Evolutionary conservation across 2,888 invertebrate species (phyloP).

Genomic region (Andricus quercusramuli): DNA sequence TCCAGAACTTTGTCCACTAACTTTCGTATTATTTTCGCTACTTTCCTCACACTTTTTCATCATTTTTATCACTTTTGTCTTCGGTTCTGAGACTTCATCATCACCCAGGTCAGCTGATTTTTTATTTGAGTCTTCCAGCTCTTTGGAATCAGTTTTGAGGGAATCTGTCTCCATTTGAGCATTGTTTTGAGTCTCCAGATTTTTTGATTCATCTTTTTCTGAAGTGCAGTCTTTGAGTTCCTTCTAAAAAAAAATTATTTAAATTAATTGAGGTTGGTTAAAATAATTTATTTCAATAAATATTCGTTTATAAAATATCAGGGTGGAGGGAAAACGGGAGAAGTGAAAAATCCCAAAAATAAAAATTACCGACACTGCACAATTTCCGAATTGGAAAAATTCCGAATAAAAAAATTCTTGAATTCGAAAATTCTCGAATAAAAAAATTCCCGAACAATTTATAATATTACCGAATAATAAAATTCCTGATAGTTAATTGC

Average conservation of each 20-base stretch:
- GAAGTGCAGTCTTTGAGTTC: neutral
- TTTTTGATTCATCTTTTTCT: neutral
- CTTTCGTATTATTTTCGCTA: neutral
- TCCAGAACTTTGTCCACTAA: slow-evolving; percentile 2
- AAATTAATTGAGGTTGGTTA: neutral
- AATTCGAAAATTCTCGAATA: no score
- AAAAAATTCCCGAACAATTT: no score
- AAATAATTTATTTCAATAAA: neutral
- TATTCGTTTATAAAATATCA: no score
- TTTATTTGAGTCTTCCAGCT: slow-evolving; percentile 33
- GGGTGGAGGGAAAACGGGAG: no score
- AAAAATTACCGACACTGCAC: no score
- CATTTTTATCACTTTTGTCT: neutral
- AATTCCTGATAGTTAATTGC: no score
- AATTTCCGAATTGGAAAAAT: no score
- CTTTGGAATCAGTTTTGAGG: neutral
- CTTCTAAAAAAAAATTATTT: neutral
- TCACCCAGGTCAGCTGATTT: neutral
- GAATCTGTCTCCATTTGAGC: slow-evolving; percentile 33
- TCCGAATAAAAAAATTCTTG: no score
- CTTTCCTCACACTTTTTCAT: neutral
- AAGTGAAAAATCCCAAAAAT: no score
- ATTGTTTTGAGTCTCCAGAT: slow-evolving; percentile 56
- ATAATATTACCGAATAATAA: no score
- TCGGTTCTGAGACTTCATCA: neutral